Base-by-base conservation (phyloP, 2,797 vertebrate species). In the Moxostoma hubbsi region DNA sequence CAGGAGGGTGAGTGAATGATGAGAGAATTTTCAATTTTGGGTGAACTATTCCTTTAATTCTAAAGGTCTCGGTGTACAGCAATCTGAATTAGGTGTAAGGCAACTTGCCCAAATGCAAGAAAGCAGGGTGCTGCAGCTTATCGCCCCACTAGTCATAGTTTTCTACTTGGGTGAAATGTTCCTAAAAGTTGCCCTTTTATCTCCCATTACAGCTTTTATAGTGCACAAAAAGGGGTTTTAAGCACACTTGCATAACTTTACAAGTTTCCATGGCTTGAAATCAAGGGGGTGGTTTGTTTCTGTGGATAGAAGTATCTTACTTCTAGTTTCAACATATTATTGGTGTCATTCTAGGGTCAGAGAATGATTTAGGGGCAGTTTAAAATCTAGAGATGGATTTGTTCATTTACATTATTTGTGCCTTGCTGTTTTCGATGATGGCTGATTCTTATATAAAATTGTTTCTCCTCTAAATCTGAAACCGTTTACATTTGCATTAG, bases 271-370 rank as follows among this genome's bases (percentile, higher is more conserved):
- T 46, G 9, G n/a, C 0, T 49, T 55, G 15, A 65, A 9, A 15
- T 65, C 7, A 46, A 55, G 18, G 5, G 15, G 69, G 7, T 18
- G 58, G 24, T 24, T 1, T 58, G 55, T 58, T 58, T 9, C 15
- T 18, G 55, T 7, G 15, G 16, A 18, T n/a, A 50, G 64, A 76
- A 67, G 47, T 18, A 6, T 11, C 45, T 76, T 6, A 7, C 24
- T 24, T 73, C 12, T 59, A 9, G 12, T 62, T 73, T 73, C 16
- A 43, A 9, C 47, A 62, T 50, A 16, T 62, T 18, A 6, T 54
- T 66, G 63, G 74, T 59, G 69, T 67, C 46, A 12, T 2, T 76
- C 43, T 66, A 66, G 51, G 64, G 54, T 66, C 43, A 55, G 36
- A 12, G 4, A 43, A 15, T 46, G 2, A 55, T 16, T 53, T 53